Evolutionary conservation across 2,113 vertebrate genomes (phyloP), one percentile per base, ranked within the genome.

Genomic region (Meles meles): DNA sequence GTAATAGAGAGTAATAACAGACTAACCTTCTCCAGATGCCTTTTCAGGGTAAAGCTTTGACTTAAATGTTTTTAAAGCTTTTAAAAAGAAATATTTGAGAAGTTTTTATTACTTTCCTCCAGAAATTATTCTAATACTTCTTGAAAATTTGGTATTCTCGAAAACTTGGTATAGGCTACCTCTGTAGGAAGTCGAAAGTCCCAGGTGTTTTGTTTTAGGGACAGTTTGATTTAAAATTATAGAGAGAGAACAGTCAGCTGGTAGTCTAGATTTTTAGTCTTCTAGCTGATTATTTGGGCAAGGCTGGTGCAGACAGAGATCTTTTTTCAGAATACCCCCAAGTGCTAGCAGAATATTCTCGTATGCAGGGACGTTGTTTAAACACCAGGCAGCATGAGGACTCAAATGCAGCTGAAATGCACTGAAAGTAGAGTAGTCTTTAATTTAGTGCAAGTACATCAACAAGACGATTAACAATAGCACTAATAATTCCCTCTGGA

Each of bases 151-250:
- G 17, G 7, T 79, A 55, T 84, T 44, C 72, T 69, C 8, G 17
- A 69, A n/a, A n/a, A 94, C 27, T 88, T 93, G 15, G 5, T 77
- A 55, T 69, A 67, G 10, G 21, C 39, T 74, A 9, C 93, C 29
- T 96, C 59, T 92, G 31, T 3, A 69, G 65, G 72, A 91, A 94
- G 21, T 94, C 2, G 61, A 77, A 93, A 63, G 67, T 21, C 1
- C 59, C 37, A 44, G 42, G 87, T 86, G 29, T 57, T 61, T 89
- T 72, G 82, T 94, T 92, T 95, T 69, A 88, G 52, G 57, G 39
- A 74, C 31, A 80, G 20, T 96, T 95, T 84, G 37, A 76, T 67
- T 84, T 94, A 79, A 94, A 74, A 92, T 42, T 93, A 47, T 94
- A 89, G 72, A 69, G 47, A 71, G 39, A 92, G 93, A 87, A 80